Evolutionary conservation across 1,140 invertebrate species (phyloP).

Genomic region (Hycleus cichorii): DNA sequence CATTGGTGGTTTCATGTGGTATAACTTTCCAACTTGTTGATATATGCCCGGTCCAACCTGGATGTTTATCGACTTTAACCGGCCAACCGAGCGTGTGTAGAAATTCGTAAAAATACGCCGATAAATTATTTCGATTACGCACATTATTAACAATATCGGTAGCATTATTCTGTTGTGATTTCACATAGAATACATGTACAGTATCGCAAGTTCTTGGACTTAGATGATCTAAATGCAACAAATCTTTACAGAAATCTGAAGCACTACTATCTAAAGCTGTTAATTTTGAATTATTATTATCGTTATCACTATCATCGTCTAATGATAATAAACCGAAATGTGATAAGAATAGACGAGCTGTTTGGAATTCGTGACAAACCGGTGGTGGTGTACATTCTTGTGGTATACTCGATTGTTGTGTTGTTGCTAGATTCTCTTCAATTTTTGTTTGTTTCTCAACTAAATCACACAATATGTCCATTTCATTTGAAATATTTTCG

Average conservation of each 20-base stretch:
- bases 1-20: slow-evolving; percentile 7
- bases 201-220: slow-evolving; percentile 85
- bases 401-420: slow-evolving; percentile 43
- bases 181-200: slow-evolving; percentile 91
- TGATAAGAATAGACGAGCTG: slow-evolving; percentile 85
- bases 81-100: slow-evolving; percentile 78
- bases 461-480: slow-evolving; percentile 49
- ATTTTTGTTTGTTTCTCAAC: slow-evolving; percentile 43
- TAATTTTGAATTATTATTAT: slow-evolving; percentile 47
- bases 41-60: slow-evolving; percentile 84
- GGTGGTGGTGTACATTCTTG: slow-evolving; percentile 61
- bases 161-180: slow-evolving; percentile 68
- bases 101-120: slow-evolving; percentile 71
- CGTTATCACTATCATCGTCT: slow-evolving; percentile 53
- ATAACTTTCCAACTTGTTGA: slow-evolving; percentile 63
- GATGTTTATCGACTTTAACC: slow-evolving; percentile 72
- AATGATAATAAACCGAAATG: slow-evolving; percentile 88
- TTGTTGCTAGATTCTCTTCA: slow-evolving; percentile 37
- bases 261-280: slow-evolving; percentile 69
- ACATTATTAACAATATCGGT: slow-evolving; percentile 76
- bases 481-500: slow-evolving; percentile 45
- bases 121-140: slow-evolving; percentile 47
- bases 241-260: slow-evolving; percentile 63
- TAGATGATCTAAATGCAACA: slow-evolving; percentile 71
- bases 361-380: slow-evolving; percentile 86